Conservation (phyloP, 2,888 invertebrate genomes). For the Hydropsyche betteni region DNA sequence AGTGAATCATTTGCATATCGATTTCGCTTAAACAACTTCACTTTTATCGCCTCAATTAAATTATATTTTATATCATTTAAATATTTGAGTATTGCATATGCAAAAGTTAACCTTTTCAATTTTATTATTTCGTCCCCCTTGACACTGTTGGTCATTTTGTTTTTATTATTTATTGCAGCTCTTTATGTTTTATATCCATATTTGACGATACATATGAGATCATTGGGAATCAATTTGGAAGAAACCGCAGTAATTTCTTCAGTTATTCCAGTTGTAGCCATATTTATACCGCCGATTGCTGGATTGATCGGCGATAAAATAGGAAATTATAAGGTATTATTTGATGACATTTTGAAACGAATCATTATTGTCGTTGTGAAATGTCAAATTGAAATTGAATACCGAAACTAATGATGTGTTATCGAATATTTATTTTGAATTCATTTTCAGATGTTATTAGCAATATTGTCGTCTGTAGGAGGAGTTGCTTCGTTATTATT, state of each 20-base stretch:
- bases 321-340: constrained; percentile 78
- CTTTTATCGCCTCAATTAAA: no score
- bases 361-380: not conserved
- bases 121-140: no score
- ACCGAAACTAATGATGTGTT: not conserved
- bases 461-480: constrained; percentile 73
- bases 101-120: no score
- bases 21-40: no score
- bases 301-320: constrained; percentile 82
- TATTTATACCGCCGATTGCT: constrained; percentile 80
- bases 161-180: constrained; percentile 61
- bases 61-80: no score
- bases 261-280: constrained; percentile 77
- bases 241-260: constrained; percentile 85
- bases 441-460: constrained; percentile 69
- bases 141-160: no score
- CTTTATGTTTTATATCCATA: constrained; percentile 81
- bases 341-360: not conserved
- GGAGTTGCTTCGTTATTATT: constrained; percentile 74
- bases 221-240: constrained; percentile 79
- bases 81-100: no score
- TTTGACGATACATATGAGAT: constrained; percentile 81
- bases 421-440: not conserved
- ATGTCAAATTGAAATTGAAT: not conserved
- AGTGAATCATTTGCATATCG: no score